A percentile compares a stretch with the other conserved stretches of the same genome.
phyloP scores from a whole-genome alignment of 2,888 invertebrate species.

The Hyposoter didymator region DNA sequence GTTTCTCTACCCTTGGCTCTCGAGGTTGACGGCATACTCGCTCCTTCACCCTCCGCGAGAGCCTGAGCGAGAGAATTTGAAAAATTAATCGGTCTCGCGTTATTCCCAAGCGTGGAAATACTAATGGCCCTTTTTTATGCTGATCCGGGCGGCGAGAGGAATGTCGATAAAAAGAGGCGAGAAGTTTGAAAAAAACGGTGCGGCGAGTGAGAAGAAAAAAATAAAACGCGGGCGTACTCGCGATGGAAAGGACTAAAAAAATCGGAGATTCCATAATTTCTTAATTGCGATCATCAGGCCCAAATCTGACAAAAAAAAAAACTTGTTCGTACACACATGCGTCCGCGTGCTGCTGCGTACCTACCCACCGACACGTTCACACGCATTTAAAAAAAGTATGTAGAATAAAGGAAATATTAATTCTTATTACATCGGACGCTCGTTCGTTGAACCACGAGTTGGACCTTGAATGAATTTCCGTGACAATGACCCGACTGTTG shows the following conservation, averaged over 20 bases:
- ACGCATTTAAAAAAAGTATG: background rate
- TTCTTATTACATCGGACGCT: constrained; percentile 35
- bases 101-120: constrained; percentile 72
- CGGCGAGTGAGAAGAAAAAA: background rate
- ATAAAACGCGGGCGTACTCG: background rate
- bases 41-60: background rate
- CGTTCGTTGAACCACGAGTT: constrained; percentile 63
- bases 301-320: constrained; percentile 31
- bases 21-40: background rate
- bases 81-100: constrained; percentile 77
- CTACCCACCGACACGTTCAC: background rate
- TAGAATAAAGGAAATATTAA: constrained; percentile 6
- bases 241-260: constrained; percentile 42
- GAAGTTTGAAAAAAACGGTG: constrained; percentile 38
- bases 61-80: constrained; percentile 64
- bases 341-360: background rate
- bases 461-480: constrained; percentile 58
- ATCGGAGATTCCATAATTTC: constrained; percentile 47
- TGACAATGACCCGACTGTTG: constrained; percentile 47
- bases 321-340: background rate
- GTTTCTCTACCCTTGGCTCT: constrained; percentile 37
- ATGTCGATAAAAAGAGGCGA: constrained; percentile 53
- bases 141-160: constrained; percentile 14
- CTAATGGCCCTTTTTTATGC: constrained; percentile 70
- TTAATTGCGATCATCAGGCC: constrained; percentile 51